Conservation (phyloP, 2,113 vertebrate species). For the Istiophorus platypterus region DNA sequence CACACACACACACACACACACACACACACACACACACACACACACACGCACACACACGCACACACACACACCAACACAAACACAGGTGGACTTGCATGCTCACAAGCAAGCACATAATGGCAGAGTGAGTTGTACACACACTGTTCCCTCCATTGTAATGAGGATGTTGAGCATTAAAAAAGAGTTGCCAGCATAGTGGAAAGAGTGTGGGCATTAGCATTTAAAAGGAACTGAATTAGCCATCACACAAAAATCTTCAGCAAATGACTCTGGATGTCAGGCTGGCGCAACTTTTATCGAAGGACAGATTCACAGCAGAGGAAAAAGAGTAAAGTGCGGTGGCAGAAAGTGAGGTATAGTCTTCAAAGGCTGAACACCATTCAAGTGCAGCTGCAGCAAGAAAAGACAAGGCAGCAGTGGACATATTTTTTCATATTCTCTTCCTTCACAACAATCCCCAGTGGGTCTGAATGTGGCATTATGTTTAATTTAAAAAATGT, state of each 20-base stretch:
- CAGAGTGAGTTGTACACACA: conserved; percentile 11
- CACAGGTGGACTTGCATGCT: conserved; percentile 17
- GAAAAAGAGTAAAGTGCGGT: conserved; percentile 16
- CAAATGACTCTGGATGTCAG: conserved; percentile 62
- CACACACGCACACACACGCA: conserved; percentile 30
- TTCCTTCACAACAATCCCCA: conserved; percentile 47
- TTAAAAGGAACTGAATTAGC: conserved; percentile 74
- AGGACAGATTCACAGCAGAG: conserved; percentile 25
- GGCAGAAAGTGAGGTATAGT: conserved; percentile 3
- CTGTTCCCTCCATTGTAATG: conserved; percentile 59
- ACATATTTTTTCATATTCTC: conserved; percentile 31
- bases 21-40: conserved; percentile 4
- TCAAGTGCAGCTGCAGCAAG: conserved; percentile 38
- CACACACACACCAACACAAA: conserved; percentile 22
- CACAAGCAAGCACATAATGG: background rate
- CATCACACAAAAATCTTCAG: conserved; percentile 52
- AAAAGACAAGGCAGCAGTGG: conserved; percentile 15
- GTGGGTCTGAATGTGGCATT: conserved; percentile 26
- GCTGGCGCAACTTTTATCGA: conserved; percentile 51
- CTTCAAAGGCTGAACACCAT: conserved; percentile 37
- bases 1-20: conserved; percentile 31
- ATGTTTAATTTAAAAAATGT: conserved; percentile 78
- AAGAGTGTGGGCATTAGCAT: conserved; percentile 66
- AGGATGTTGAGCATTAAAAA: conserved; percentile 72
- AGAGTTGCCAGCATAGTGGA: conserved; percentile 59